Percentiles rank a stretch among this genome's conserved stretches.
Evolutionary conservation across 2,797 vertebrate species (phyloP).

Genomic region (Lepilemur ruficaudatus): DNA sequence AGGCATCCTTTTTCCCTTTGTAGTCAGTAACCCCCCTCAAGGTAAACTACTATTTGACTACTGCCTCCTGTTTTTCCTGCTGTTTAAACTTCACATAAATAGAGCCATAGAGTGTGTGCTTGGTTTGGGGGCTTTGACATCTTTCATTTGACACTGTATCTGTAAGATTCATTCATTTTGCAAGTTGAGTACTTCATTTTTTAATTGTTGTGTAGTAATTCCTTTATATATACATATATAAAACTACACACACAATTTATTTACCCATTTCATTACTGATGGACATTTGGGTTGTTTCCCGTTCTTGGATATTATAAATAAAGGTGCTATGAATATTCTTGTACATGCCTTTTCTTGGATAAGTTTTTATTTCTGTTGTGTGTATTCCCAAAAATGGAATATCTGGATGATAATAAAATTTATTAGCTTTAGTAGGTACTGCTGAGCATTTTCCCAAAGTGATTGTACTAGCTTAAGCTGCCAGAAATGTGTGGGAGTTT

Average conservation of each 20-base stretch:
- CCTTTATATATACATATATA: not conserved
- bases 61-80: not conserved
- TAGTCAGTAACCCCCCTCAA: not conserved
- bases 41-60: not conserved
- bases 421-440: not conserved
- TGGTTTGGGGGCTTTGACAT: not conserved
- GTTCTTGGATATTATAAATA: not conserved
- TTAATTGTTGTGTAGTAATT: not conserved
- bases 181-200: not conserved
- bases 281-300: not conserved
- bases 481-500: not conserved
- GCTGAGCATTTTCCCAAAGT: not conserved
- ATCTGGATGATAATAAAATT: not conserved
- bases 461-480: not conserved
- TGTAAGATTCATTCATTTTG: not conserved
- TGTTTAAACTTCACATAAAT: not conserved
- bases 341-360: not conserved
- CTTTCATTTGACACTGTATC: not conserved
- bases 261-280: not conserved
- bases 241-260: not conserved
- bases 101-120: not conserved
- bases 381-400: not conserved
- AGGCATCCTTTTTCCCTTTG: not conserved
- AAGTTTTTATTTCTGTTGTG: not conserved
- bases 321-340: not conserved